phyloP scores from a whole-genome alignment of 1,140 invertebrate genomes.

The Lamellibrachia luymesi region DNA sequence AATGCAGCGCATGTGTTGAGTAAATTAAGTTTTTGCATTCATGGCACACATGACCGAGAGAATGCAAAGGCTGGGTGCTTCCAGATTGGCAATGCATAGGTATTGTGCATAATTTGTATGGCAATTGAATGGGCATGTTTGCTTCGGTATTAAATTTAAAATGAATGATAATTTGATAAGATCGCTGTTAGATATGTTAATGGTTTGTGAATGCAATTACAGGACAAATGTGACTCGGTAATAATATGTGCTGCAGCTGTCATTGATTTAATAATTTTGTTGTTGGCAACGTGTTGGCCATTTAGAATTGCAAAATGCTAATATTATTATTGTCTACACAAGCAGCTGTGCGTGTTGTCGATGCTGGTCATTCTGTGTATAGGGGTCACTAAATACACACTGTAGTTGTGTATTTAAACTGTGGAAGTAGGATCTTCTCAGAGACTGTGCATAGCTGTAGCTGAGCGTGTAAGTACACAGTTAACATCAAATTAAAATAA shows the following conservation, averaged over 20 bases:
- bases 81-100: background rate
- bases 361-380: background rate
- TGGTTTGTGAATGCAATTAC: conserved; percentile 5
- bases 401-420: conserved; percentile 1
- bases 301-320: conserved; percentile 5
- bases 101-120: background rate
- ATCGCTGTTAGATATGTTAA: background rate
- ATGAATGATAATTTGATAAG: conserved; percentile 6
- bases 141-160: background rate
- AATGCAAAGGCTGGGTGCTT: background rate
- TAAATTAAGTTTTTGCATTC: conserved; percentile 1
- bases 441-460: background rate
- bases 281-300: conserved; percentile 3
- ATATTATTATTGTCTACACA: conserved; percentile 6
- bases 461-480: background rate
- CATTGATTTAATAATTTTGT: conserved; percentile 6
- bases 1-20: background rate
- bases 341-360: background rate
- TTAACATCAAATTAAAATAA: background rate
- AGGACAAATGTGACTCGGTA: background rate
- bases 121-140: conserved; percentile 4
- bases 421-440: background rate
- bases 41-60: background rate
- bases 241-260: background rate
- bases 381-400: background rate